A percentile compares a stretch with the other conserved stretches of the same genome.
These are phyloP conservation scores for Ammodytes marinus DNA, from an alignment of 2,113 vertebrate species.

Conservation along the genomic window DNA sequence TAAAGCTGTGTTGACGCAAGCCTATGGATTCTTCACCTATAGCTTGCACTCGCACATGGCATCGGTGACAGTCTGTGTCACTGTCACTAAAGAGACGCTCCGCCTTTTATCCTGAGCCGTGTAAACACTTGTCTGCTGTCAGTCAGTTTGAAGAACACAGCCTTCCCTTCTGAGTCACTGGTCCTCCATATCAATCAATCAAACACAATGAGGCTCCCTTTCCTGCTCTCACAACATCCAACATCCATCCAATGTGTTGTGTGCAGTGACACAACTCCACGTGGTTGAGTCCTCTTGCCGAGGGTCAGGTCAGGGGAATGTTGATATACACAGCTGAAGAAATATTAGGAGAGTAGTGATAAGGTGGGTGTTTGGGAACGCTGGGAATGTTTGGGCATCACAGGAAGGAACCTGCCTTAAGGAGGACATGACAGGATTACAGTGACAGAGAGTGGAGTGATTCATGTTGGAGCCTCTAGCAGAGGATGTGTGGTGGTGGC, in stretches of 20 bases:
- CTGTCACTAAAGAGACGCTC: constrained; percentile 16
- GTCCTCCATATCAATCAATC: background rate
- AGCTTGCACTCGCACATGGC: background rate
- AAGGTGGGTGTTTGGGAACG: background rate
- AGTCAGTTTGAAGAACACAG: constrained; percentile 6
- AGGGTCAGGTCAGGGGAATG: constrained; percentile 6
- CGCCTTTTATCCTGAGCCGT: background rate
- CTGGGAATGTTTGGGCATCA: background rate
- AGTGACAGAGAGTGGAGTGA: constrained; percentile 29
- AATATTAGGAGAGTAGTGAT: background rate
- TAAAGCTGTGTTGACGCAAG: constrained; percentile 21
- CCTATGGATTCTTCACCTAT: background rate
- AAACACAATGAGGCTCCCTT: too few relatives aligned
- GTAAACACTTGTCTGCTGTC: constrained; percentile 24
- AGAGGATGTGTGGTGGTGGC: constrained; percentile 30
- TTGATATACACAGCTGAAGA: background rate
- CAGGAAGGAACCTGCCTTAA: constrained; percentile 2
- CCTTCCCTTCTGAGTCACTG: constrained; percentile 13
- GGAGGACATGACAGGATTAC: background rate
- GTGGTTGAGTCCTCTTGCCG: background rate
- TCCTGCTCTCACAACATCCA: background rate
- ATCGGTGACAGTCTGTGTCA: background rate
- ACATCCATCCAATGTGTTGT: background rate
- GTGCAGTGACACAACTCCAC: constrained; percentile 28
- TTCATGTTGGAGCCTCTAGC: constrained; percentile 41